Evolutionary conservation across 2,888 invertebrate genomes (phyloP).

Genomic region (Sinopyrophorus schimmeli): DNA sequence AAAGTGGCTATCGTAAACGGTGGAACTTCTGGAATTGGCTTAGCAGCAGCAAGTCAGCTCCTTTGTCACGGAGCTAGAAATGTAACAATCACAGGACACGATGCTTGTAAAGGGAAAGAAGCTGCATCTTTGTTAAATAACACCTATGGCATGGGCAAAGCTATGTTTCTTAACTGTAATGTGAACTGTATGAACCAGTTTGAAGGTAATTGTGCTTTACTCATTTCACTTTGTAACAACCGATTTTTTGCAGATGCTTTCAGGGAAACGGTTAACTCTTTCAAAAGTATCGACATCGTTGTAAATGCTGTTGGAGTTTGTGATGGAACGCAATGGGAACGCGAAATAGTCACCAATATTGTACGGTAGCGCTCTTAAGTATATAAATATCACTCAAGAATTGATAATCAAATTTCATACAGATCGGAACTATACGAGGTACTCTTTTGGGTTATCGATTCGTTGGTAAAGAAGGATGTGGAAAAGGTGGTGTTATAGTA

Average conservation of each 20-base stretch:
- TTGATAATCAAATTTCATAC: conserved; percentile 31
- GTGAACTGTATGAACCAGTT: conserved; percentile 46
- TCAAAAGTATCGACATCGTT: conserved; percentile 42
- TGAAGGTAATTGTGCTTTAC: conserved; percentile 41
- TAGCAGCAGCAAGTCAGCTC: conserved; percentile 54
- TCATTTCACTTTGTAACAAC: neutral
- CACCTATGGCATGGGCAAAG: conserved; percentile 45
- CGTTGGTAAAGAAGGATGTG: conserved; percentile 52
- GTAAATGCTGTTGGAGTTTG: conserved; percentile 47
- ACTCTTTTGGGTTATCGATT: conserved; percentile 52
- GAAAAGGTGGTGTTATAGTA: conserved; percentile 58
- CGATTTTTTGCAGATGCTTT: conserved; percentile 40
- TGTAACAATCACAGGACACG: conserved; percentile 46
- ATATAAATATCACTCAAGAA: neutral
- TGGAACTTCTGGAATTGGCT: conserved; percentile 55
- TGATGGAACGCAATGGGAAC: conserved; percentile 49
- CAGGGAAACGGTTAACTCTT: conserved; percentile 34
- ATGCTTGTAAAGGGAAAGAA: conserved; percentile 45
- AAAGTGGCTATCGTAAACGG: conserved; percentile 57
- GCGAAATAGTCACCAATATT: conserved; percentile 50
- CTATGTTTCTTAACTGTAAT: conserved; percentile 48
- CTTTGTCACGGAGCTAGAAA: conserved; percentile 53
- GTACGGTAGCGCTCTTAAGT: conserved; percentile 35
- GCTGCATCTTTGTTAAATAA: conserved; percentile 45
- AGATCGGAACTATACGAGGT: conserved; percentile 52